Evolutionary conservation across 2,888 invertebrate genomes (phyloP), one percentile per base, ranked within the genome.

Genomic region (Drosophila monieri): DNA sequence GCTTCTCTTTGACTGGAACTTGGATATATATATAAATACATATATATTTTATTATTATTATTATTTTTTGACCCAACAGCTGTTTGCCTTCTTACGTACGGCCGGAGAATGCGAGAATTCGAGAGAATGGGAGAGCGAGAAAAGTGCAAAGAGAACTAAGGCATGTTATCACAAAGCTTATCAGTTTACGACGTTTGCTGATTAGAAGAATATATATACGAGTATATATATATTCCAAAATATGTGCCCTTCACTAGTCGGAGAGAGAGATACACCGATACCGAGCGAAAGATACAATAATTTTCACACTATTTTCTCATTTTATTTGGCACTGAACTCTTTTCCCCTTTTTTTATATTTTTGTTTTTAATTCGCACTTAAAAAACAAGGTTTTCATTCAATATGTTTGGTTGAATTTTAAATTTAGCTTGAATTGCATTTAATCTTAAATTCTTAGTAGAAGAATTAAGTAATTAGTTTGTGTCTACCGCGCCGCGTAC

Each of bases 81-180:
- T 87, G 88, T 87, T 88, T 61, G 72, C 58, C 51, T 56, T 73
- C 83, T 75, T 66, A 81, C 37, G 27, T 51, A 30, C 51, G 53
- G 39, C 47, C 23, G 18, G 48, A 53, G 48, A 37, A 48, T 55
- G 59, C 48, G 66, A 67, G 41, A 51, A 61, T 52, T 52, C 41
- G 14, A 66, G 55, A 49, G 32, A 35, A 37, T 5, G 6, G 8
- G 12, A 27, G 51, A 43, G 35, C 51, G 58, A 18, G 44, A 25
- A 35, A 44, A 27, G 30, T 59, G 15, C 35, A 35, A 35, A 35
- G 35, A 35, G 35, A n/a, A 35, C 35, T n/a, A n/a, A 49, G 35
- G 14, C 21, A 48, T 58, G 73, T 56, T 88, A 76, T 78, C 61
- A 64, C n/a, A 47, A 18, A 37, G 44, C 1, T 41, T 54, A 65